Conservation (phyloP, 2,797 vertebrate species). For the Nyctibius grandis region DNA sequence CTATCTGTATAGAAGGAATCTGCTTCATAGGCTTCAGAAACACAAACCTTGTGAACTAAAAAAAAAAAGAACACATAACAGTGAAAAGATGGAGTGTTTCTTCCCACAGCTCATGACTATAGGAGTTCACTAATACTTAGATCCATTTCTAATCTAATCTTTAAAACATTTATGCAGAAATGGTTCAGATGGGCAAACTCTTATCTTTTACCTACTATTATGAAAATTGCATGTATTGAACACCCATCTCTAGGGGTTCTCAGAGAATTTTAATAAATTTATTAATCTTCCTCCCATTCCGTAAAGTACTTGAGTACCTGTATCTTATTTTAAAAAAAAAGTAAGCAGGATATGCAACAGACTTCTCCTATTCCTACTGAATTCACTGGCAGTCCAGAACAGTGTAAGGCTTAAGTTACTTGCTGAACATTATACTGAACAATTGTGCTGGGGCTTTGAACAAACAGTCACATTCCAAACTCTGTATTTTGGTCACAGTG, state of each 20-base stretch:
- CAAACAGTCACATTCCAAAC: neutral
- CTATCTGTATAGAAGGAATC: neutral
- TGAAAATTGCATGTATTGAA: neutral
- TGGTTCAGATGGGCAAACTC: rapidly evolving
- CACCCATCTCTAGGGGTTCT: neutral
- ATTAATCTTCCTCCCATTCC: neutral
- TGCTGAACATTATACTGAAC: neutral
- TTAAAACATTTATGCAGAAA: neutral
- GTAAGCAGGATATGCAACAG: neutral
- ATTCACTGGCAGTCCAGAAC: neutral
- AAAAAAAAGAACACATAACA: neutral
- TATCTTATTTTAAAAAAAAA: neutral
- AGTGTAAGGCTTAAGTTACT: neutral
- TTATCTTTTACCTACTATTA: neutral
- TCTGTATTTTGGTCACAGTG: neutral
- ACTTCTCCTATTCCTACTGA: neutral
- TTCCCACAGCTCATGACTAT: neutral
- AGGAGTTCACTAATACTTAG: neutral
- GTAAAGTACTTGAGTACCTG: neutral
- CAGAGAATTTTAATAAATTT: neutral
- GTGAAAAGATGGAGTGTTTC: neutral
- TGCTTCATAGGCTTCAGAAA: neutral
- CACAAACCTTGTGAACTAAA: neutral
- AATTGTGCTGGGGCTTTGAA: neutral
- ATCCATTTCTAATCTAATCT: neutral